Percentiles rank a stretch among this genome's conserved stretches.
Conservation (phyloP, 2,113 vertebrate species). For the Ammodytes dubius region DNA sequence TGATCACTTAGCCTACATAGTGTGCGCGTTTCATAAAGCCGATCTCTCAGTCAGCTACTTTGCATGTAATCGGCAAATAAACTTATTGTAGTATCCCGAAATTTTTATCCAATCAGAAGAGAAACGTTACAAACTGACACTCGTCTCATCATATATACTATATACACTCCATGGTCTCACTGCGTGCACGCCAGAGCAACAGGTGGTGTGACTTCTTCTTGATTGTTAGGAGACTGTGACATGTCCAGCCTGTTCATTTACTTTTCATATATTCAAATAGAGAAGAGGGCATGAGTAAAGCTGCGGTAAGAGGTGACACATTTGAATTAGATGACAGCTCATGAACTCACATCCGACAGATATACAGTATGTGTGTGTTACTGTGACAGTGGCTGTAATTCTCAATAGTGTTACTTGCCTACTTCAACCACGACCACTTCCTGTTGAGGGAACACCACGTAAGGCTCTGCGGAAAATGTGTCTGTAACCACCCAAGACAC, state of each 20-base stretch:
- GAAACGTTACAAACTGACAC: too few species aligned
- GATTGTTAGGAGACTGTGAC: not conserved
- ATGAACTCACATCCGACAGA: not conserved
- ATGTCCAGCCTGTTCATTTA: not conserved
- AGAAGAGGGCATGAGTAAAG: not conserved
- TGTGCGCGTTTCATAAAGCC: too few species aligned
- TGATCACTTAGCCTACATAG: too few species aligned
- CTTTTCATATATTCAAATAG: not conserved
- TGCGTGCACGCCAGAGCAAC: too few species aligned
- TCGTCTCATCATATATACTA: too few species aligned
- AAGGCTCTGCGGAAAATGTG: constrained; percentile 16
- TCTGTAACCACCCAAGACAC: not conserved
- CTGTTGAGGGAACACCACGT: constrained; percentile 56
- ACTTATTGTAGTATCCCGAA: too few species aligned
- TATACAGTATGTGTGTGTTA: not conserved
- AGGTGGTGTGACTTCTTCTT: too few species aligned
- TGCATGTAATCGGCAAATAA: too few species aligned
- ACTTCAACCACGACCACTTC: constrained; percentile 59
- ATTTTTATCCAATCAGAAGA: too few species aligned
- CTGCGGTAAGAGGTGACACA: not conserved
- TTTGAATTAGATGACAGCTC: not conserved
- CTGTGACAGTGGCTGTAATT: not conserved
- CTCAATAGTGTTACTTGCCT: constrained; percentile 58
- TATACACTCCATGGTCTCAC: too few species aligned
- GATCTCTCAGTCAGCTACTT: too few species aligned